phyloP scores from a whole-genome alignment of 2,888 invertebrate genomes.

The Hedya salicella region DNA sequence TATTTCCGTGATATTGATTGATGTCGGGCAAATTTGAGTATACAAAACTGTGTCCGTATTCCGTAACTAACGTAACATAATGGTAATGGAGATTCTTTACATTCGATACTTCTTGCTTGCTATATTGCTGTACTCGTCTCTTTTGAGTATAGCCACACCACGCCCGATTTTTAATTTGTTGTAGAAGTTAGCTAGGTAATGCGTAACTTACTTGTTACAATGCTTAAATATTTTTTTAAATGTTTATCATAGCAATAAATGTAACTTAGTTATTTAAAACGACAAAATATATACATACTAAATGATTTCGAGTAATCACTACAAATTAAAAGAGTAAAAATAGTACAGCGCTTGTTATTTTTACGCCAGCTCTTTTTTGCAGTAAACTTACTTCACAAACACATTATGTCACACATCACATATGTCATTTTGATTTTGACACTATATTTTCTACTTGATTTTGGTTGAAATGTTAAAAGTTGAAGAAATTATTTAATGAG shows the following conservation, averaged over 20 bases:
- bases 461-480: not conserved
- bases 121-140: slow-evolving; percentile 18
- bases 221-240: too few species aligned
- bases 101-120: slow-evolving; percentile 32
- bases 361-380: too few species aligned
- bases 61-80: slow-evolving; percentile 41
- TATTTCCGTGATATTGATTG: slow-evolving; percentile 39
- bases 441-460: not conserved
- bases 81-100: slow-evolving; percentile 21
- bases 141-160: slow-evolving; percentile 19
- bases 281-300: too few species aligned
- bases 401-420: slow-evolving; percentile 1
- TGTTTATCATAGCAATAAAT: not conserved
- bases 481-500: not conserved
- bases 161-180: slow-evolving; percentile 15
- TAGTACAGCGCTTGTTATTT: too few species aligned
- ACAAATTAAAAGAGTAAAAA: too few species aligned
- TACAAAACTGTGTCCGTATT: slow-evolving; percentile 42
- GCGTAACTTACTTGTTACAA: not conserved
- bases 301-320: too few species aligned
- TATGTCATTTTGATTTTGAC: not conserved
- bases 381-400: slow-evolving; percentile 3
- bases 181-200: not conserved
- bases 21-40: slow-evolving; percentile 42
- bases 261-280: too few species aligned